Evolutionary conservation across 2,797 vertebrate genomes (phyloP).

Genomic region (Selene dorsalis): DNA sequence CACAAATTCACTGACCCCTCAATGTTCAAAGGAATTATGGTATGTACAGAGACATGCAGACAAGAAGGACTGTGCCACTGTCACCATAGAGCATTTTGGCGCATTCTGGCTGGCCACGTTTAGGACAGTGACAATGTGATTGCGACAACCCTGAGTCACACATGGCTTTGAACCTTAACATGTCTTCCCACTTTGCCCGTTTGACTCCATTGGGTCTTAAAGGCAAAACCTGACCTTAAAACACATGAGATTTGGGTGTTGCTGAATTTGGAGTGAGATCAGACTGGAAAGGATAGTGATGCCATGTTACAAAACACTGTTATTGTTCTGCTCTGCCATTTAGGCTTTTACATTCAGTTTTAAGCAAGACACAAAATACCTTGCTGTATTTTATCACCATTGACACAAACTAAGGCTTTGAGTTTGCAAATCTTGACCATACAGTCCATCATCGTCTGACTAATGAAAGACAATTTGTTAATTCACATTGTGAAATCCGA

Average conservation of each 20-base stretch:
- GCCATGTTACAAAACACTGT: not conserved
- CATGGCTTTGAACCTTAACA: not conserved
- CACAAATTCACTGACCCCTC: not conserved
- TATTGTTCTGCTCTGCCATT: not conserved
- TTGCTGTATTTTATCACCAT: not conserved
- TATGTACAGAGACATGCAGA: too few species aligned
- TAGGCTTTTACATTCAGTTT: not conserved
- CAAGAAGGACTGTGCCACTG: not conserved
- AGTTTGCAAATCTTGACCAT: not conserved
- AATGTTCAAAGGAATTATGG: not conserved
- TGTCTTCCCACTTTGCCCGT: too few species aligned
- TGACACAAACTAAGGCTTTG: not conserved
- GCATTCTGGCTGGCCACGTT: not conserved
- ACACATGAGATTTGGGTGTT: not conserved
- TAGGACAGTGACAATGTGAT: not conserved
- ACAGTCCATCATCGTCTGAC: not conserved
- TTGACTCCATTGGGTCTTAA: not conserved
- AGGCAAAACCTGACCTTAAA: not conserved
- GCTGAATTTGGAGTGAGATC: not conserved
- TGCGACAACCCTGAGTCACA: not conserved
- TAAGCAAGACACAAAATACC: too few species aligned
- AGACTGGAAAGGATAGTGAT: not conserved
- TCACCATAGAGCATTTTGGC: not conserved
- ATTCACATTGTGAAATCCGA: slow-evolving; percentile 14
- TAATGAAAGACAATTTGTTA: not conserved